Conservation (phyloP, 2,888 invertebrate species). For the Octonoba sinensis region DNA sequence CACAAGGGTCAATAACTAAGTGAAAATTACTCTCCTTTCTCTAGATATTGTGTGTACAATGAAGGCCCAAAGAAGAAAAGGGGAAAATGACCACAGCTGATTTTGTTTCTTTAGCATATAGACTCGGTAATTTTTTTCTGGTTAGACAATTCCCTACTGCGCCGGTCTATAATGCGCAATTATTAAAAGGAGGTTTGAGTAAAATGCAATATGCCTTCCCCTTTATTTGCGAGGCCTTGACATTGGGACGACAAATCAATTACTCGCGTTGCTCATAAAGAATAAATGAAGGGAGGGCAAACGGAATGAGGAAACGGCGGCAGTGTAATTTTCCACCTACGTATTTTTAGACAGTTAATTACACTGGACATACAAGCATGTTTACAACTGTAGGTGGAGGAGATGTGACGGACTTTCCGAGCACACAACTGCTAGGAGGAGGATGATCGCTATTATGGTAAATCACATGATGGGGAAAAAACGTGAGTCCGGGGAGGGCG, state of each 20-base stretch:
- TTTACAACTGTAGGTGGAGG: slow-evolving; percentile 7
- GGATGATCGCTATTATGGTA: background rate
- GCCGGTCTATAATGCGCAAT: no score
- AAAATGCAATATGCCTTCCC: no score
- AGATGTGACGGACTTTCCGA: background rate
- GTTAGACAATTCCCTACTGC: no score
- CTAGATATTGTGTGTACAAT: no score
- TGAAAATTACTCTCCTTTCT: no score
- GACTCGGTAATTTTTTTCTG: no score
- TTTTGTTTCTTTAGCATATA: no score
- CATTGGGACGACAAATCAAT: slow-evolving; percentile 21
- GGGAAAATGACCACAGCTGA: no score
- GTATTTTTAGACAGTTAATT: slow-evolving; percentile 16
- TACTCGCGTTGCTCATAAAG: background rate
- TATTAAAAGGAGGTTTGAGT: no score
- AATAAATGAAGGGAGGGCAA: background rate
- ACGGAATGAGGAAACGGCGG: background rate
- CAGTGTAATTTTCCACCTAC: slow-evolving; percentile 25
- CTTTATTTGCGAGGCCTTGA: background rate
- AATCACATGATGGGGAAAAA: slow-evolving; percentile 3
- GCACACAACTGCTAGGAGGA: background rate
- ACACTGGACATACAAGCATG: background rate
- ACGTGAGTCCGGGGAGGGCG: background rate
- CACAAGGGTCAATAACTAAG: no score
- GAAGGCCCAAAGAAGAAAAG: no score